phyloP scores from a whole-genome alignment of 2,113 vertebrate species.

The Stigmatopora argus region DNA sequence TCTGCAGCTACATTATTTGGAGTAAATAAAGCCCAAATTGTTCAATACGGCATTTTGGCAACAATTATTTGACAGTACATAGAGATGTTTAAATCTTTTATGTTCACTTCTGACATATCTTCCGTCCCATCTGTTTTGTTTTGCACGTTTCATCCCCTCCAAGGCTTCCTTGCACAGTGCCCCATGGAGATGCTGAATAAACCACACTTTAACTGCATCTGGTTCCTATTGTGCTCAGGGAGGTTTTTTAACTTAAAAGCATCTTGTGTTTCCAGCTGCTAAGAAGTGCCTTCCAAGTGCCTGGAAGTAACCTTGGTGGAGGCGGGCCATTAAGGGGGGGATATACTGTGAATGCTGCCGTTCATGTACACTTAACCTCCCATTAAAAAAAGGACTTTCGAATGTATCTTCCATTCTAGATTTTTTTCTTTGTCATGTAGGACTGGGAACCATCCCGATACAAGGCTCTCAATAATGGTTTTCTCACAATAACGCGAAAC shows the following conservation, averaged over 20 bases:
- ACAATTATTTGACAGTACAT: not conserved
- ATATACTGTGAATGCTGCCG: not conserved
- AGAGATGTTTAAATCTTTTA: slow-evolving; percentile 7
- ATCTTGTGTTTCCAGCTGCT: slow-evolving; percentile 55
- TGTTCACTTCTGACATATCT: slow-evolving; percentile 10
- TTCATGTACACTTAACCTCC: not conserved
- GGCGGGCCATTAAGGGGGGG: slow-evolving; percentile 39
- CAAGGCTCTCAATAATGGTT: too few relatives aligned
- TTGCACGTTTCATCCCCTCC: slow-evolving; percentile 8
- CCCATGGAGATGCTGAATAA: slow-evolving; percentile 32
- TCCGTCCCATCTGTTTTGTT: slow-evolving; percentile 2
- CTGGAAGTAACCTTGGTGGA: slow-evolving; percentile 40
- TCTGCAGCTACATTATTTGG: too few relatives aligned
- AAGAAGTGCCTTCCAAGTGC: slow-evolving; percentile 32
- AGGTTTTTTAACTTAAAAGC: slow-evolving; percentile 44
- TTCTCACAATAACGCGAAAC: too few relatives aligned
- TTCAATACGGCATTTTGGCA: slow-evolving; percentile 6
- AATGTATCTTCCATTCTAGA: too few relatives aligned
- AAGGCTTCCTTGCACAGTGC: slow-evolving; percentile 16
- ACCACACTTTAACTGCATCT: slow-evolving; percentile 38
- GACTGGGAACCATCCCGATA: too few relatives aligned
- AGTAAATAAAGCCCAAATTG: slow-evolving; percentile 11
- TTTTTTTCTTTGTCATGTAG: too few relatives aligned
- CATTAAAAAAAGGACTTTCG: too few relatives aligned
- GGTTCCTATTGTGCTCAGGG: slow-evolving; percentile 49